Base-by-base conservation (phyloP, 2,113 vertebrate species). In the Lagopus muta region DNA sequence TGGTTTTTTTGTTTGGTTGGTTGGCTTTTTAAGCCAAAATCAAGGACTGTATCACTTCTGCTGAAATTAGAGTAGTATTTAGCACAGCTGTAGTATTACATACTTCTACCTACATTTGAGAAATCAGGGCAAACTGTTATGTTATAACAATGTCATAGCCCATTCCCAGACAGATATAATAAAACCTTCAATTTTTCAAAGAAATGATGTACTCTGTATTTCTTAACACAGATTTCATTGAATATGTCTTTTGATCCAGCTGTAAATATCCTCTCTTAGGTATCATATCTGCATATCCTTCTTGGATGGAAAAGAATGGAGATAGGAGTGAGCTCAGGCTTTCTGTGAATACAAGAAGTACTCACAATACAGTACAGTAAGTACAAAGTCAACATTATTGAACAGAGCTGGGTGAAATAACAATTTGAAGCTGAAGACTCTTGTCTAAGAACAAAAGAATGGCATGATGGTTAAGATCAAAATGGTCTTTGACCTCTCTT, bases 1-100 rank as follows among this genome's bases (percentile, higher is more conserved):
- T 52, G 1, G 8, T 5, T 3, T 10, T 65, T 61, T 66, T 61
- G 47, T 8, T 0, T 14, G 60, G 5, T 64, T 5, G 30, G 12
- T 15, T 50, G 36, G 24, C 38, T 40, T 40, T 64, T 3, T 15
- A 70, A 74, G 5, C 7, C 21, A 27, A 73, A 76, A 25, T 3
- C 6, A n/a, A 57, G 13, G n/a, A 47, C 13, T 57, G 28, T 40
- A 36, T 11, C 8, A 18, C 19, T 76, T 61, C 12, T 13, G 3
- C 25, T 40, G 6, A 86, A 94, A 43, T 32, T 22, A 34, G 43
- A 42, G 30, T 79, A 61, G 11, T 6, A 27, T 89, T 1, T 0
- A 87, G 7, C 4, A 36, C 34, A 11, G 6, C 67, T 84, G 70
- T 60, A 34, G 3, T 43, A 47, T 88, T 42, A 36, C 7, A 21